Percentiles rank a stretch among this genome's conserved stretches.
Conservation (phyloP, 1,140 invertebrate species). For the Pteromalus puparum region DNA sequence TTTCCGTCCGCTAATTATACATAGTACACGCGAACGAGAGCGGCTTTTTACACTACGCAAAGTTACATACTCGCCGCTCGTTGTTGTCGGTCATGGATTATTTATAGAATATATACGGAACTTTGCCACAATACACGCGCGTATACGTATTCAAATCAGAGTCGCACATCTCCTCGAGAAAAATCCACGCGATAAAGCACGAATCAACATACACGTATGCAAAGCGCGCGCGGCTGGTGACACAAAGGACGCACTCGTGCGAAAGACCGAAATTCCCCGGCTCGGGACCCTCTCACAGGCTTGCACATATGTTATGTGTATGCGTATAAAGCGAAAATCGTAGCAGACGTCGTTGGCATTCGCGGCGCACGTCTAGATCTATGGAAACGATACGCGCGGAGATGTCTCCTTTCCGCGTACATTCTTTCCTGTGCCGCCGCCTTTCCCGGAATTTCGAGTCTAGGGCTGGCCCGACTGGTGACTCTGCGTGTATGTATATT, state of each 20-base stretch:
- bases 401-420: slow-evolving; percentile 9
- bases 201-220: not conserved
- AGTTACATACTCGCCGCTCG: too few relatives aligned
- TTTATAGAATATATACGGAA: too few relatives aligned
- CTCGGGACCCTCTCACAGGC: not conserved
- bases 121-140: too few relatives aligned
- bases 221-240: slow-evolving; percentile 20
- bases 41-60: too few relatives aligned
- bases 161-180: too few relatives aligned
- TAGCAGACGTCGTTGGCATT: slow-evolving; percentile 10
- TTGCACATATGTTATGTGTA: not conserved
- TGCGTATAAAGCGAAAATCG: not conserved
- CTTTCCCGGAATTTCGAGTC: slow-evolving; percentile 27
- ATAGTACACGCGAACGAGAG: too few relatives aligned
- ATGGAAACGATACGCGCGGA: slow-evolving; percentile 22
- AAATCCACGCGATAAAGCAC: too few relatives aligned
- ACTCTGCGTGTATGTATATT: not conserved
- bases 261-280: slow-evolving; percentile 43
- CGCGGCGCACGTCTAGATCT: not conserved
- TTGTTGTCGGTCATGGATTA: too few relatives aligned
- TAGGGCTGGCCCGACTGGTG: not conserved
- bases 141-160: too few relatives aligned
- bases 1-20: not conserved
- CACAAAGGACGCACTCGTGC: slow-evolving; percentile 49
- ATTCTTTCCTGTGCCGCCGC: slow-evolving; percentile 9